Percentiles rank a stretch among this genome's conserved stretches.
These are phyloP conservation scores for Staurois parvus DNA, from an alignment of 2,797 vertebrate genomes.

Conservation along the genomic window DNA sequence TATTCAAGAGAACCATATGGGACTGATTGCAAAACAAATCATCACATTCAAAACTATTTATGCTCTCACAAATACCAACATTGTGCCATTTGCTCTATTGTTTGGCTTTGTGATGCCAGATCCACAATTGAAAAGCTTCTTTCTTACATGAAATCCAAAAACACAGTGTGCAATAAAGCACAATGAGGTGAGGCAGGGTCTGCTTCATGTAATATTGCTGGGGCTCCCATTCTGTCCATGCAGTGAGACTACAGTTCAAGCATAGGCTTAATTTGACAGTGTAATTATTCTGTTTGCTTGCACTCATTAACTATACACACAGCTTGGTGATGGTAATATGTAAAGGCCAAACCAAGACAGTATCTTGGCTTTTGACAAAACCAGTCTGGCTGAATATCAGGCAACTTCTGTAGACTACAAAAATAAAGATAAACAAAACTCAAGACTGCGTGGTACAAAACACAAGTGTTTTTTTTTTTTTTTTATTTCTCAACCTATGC, in stretches of 20 bases:
- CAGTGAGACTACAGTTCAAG: background rate
- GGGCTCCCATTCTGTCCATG: background rate
- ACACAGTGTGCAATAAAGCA: background rate
- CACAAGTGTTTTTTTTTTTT: too few species aligned
- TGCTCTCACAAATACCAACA: slow-evolving; percentile 60
- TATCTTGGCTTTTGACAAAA: background rate
- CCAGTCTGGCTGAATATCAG: background rate
- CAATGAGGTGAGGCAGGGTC: slow-evolving; percentile 23
- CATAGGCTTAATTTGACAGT: background rate
- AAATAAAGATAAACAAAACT: background rate
- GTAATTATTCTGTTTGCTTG: background rate
- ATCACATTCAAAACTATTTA: slow-evolving; percentile 63
- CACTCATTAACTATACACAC: background rate
- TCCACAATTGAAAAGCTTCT: slow-evolving; percentile 46
- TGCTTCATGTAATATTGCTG: background rate
- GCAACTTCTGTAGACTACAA: background rate
- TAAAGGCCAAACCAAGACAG: background rate
- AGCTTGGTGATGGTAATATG: background rate
- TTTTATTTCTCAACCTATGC: too few species aligned
- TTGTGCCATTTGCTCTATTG: slow-evolving; percentile 62
- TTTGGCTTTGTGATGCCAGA: slow-evolving; percentile 56
- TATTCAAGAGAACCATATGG: slow-evolving; percentile 63
- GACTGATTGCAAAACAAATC: slow-evolving; percentile 64
- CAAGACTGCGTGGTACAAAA: too few species aligned
- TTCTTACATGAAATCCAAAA: slow-evolving; percentile 38